These are phyloP conservation scores for Megaleporinus macrocephalus DNA, from an alignment of 2,113 vertebrate species.

Conservation along the genomic window DNA sequence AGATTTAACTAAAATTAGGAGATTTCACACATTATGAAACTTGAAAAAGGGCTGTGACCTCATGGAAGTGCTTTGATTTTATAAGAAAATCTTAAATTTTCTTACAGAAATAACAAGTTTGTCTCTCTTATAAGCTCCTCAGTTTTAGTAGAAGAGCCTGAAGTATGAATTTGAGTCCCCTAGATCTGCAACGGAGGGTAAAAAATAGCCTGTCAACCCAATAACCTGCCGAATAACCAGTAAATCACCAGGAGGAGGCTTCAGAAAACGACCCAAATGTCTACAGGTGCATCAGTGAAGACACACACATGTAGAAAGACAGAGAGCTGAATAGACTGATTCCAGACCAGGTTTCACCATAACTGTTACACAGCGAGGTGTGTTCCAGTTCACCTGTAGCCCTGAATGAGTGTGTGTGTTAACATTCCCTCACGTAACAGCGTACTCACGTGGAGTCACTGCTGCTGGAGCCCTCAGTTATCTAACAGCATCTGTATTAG, in stretches of 20 bases:
- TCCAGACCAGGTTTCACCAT: not conserved
- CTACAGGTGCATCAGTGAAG: not conserved
- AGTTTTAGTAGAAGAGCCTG: too few species aligned
- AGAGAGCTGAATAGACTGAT: not conserved
- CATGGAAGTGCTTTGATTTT: too few species aligned
- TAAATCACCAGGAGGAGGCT: too few species aligned
- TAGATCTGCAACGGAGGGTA: too few species aligned
- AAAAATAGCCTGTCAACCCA: too few species aligned
- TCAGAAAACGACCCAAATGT: not conserved
- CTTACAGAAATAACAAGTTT: too few species aligned
- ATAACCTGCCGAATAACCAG: not conserved
- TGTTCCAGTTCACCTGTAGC: not conserved
- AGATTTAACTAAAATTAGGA: too few species aligned
- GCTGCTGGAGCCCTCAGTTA: not conserved
- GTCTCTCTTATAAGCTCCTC: too few species aligned
- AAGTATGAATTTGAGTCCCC: too few species aligned
- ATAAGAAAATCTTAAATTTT: too few species aligned
- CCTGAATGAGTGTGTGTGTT: not conserved
- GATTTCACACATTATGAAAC: too few species aligned
- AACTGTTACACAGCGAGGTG: not conserved
- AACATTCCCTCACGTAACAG: not conserved
- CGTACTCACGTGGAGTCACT: not conserved
- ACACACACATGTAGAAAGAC: not conserved
- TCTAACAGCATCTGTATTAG: not conserved
- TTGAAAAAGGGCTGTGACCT: too few species aligned